These are phyloP conservation scores for Ceratina japonica DNA, from an alignment of 1,140 invertebrate genomes.

Conservation along the genomic window DNA sequence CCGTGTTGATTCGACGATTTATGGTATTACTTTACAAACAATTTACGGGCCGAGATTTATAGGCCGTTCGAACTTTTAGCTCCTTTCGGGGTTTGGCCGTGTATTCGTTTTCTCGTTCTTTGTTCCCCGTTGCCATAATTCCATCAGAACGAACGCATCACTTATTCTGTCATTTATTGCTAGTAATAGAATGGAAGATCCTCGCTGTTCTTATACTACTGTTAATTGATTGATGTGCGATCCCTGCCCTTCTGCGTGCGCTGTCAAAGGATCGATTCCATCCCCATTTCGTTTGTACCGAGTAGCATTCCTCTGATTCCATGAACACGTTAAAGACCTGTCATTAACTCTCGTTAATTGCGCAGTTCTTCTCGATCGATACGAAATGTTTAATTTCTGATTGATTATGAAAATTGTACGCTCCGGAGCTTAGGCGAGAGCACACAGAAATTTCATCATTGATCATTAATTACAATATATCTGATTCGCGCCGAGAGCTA, in stretches of 20 bases:
- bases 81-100: neutral
- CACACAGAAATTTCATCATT: too few relatives aligned
- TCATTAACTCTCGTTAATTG: too few relatives aligned
- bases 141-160: neutral
- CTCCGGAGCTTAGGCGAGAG: too few relatives aligned
- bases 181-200: neutral
- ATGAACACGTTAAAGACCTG: too few relatives aligned
- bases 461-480: too few relatives aligned
- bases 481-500: too few relatives aligned
- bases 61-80: neutral
- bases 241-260: neutral
- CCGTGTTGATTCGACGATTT: neutral
- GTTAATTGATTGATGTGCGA: slow-evolving; percentile 3
- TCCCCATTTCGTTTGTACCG: neutral
- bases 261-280: neutral
- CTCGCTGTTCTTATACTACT: neutral
- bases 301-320: too few relatives aligned
- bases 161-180: neutral
- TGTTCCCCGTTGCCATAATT: neutral
- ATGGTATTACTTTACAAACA: neutral
- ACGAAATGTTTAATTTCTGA: too few relatives aligned
- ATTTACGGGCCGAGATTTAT: neutral
- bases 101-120: neutral
- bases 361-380: too few relatives aligned
- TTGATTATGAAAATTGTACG: too few relatives aligned